Evolutionary conservation across 2,888 invertebrate genomes (phyloP), one percentile per base, ranked within the genome.

Genomic region (Uropetala carovei): DNA sequence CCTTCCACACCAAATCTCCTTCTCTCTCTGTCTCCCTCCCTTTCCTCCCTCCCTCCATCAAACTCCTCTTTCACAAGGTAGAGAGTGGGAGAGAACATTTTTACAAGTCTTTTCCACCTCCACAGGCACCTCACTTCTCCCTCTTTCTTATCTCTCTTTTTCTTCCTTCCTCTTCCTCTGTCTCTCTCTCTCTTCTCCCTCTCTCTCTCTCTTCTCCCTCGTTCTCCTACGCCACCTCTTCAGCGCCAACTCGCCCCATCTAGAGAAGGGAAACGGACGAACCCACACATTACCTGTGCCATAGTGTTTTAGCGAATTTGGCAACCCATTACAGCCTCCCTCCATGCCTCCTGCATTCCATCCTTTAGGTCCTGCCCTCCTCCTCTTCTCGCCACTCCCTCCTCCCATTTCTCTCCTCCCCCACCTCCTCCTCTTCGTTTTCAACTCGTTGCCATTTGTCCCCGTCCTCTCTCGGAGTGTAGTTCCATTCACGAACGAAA

Each of bases 271-370:
- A 64, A 68, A 43, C 43, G 43, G 43, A 43, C 43, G 43, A 43
- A 68, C 75, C 75, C 75, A 75, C 75, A 75, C 75, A 75, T 75
- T 75, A 75, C 75, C 75, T 13, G 75, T 75, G 22, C 75, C 27
- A 8, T 27, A 27, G 75, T 75, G 75, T 22, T 75, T 75, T 75
- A 75, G 75, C 75, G 75, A 75, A 75, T 75, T 75, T 27, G 75
- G 75, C 22, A 13, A 75, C 75, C 27, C 75, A 22, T 68, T n/a
- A n/a, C 9, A 68, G 22, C 68, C 43, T 43, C 43, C 43, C 43
- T 43, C 43, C 43, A 43, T 43, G 75, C 27, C 27, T 75, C 75
- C 75, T 27, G 75, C 75, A 75, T 75, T 75, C 75, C 75, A 64
- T 16, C 7, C 64, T 22, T 68, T 18, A 68, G 68, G 22, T 22